phyloP scores from a whole-genome alignment of 2,113 vertebrate genomes.

The Thunnus thynnus region DNA sequence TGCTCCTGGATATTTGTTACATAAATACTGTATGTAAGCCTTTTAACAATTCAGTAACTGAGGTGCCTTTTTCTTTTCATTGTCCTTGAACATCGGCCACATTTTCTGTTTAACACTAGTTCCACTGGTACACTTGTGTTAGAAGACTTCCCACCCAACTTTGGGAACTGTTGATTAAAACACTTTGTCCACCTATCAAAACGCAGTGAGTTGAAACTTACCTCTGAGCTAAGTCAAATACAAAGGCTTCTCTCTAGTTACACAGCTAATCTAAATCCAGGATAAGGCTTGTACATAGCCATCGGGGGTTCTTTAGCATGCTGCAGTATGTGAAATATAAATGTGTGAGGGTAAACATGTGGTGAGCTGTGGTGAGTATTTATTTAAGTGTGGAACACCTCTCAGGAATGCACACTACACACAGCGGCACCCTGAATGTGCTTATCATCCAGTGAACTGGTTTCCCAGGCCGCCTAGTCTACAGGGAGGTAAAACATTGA shows the following conservation, averaged over 20 bases:
- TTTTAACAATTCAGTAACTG: not conserved
- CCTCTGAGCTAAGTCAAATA: slow-evolving; percentile 28
- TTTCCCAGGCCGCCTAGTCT: slow-evolving; percentile 29
- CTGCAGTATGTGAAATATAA: slow-evolving; percentile 18
- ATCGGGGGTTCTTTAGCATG: slow-evolving; percentile 24
- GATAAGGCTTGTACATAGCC: slow-evolving; percentile 21
- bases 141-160: not conserved
- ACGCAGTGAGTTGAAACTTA: slow-evolving; percentile 6
- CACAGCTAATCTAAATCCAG: slow-evolving; percentile 57
- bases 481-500: slow-evolving; percentile 62
- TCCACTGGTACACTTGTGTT: slow-evolving; percentile 14
- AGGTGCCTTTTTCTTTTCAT: not conserved
- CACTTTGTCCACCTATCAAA: not conserved
- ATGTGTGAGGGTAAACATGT: slow-evolving; percentile 42
- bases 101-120: slow-evolving; percentile 32
- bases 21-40: not conserved
- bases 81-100: slow-evolving; percentile 7
- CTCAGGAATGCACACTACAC: slow-evolving; percentile 58
- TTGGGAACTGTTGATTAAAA: slow-evolving; percentile 8
- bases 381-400: slow-evolving; percentile 56
- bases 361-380: slow-evolving; percentile 45
- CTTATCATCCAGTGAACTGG: slow-evolving; percentile 24
- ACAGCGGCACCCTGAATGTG: slow-evolving; percentile 13
- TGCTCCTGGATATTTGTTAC: not conserved
- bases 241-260: slow-evolving; percentile 41